Percentiles rank a stretch among this genome's conserved stretches.
phyloP scores from a whole-genome alignment of 1,140 invertebrate genomes.

The Pentalonia nigronervosa region DNA sequence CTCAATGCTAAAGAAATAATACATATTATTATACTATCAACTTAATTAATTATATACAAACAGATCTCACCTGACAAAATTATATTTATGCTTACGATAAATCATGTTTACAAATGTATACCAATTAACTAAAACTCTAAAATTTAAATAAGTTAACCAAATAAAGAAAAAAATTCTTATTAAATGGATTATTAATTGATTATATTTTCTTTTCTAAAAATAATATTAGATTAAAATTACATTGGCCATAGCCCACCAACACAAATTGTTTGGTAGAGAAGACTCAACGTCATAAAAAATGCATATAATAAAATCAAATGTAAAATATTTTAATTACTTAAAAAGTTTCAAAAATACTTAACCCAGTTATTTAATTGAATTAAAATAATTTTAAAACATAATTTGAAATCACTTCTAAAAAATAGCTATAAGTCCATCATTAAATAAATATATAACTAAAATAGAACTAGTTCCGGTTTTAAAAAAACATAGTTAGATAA shows the following conservation, averaged over 20 bases:
- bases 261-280: background rate
- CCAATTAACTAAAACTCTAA: background rate
- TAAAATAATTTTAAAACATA: background rate
- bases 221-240: background rate
- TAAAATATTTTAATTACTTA: background rate
- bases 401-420: background rate
- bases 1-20: background rate
- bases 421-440: background rate
- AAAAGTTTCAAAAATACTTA: background rate
- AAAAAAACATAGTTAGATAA: background rate
- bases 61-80: too few relatives aligned
- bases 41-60: too few relatives aligned
- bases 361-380: background rate
- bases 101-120: background rate
- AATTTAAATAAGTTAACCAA: background rate
- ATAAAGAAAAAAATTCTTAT: background rate
- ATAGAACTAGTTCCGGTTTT: background rate
- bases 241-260: background rate
- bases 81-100: background rate
- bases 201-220: background rate
- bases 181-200: background rate
- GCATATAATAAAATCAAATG: background rate
- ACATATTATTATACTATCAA: background rate
- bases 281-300: background rate
- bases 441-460: background rate